Evolutionary conservation across 2,888 invertebrate species (phyloP), one percentile per base, ranked within the genome.

Genomic region (Alentia gelatinosa): DNA sequence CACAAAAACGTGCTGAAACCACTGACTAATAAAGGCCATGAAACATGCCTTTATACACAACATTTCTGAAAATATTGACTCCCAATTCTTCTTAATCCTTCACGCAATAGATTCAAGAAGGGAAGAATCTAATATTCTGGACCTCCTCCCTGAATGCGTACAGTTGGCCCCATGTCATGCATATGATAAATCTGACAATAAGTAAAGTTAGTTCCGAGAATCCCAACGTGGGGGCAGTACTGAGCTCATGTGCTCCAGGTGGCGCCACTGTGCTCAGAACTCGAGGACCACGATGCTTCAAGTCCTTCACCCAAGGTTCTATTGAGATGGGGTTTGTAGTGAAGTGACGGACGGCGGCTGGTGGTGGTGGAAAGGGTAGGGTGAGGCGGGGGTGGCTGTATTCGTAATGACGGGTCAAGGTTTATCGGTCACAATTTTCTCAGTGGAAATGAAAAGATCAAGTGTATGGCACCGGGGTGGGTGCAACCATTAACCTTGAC

Each of bases 361-460:
- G 79, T 1, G 19, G 4, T 15, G 79, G 12, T 37, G 35, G 3
- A 75, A 35, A 35, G 9, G 79, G 35, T 3, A 19, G 37, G 79
- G 37, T 39, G 19, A 19, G 3, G 9, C 3, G 79, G 23, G 23
- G n/a, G 79, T 5, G 79, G 37, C 23, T 1, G 79, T n/a, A 3
- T n/a, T n/a, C 79, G 79, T 79, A 79, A 79, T 79, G 79, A 35
- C 35, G n/a, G 79, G 79, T 79, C 79, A 79, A 79, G 79, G 79
- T 79, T 79, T 79, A 79, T 79, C 79, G 39, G 79, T 79, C 79
- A 79, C 79, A 79, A 79, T 79, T 79, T 79, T 79, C 79, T 79
- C 79, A 79, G 79, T 79, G 79, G 79, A 79, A 79, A 79, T 79
- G 79, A 79, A 79, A 79, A 79, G 79, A 79, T 79, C 79, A 79